Conservation (phyloP, 35 echinoderm and acorn worm genomes). For the Lytechinus pictus region DNA sequence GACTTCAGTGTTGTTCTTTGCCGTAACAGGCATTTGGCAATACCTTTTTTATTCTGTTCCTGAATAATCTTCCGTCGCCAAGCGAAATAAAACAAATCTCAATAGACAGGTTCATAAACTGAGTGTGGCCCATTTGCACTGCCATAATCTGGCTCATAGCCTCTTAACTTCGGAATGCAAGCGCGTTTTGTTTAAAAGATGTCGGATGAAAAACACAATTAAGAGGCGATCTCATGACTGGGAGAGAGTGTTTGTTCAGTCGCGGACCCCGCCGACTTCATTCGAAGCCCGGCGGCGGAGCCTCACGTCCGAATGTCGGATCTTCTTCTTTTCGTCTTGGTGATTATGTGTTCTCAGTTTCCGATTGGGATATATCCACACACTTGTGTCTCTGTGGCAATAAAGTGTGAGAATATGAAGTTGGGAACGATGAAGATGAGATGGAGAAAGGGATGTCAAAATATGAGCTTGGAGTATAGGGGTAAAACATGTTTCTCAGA, state of each 20-base stretch:
- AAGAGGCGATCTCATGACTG: background rate
- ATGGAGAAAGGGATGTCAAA: background rate
- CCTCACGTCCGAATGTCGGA: background rate
- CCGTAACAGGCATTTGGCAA: no score
- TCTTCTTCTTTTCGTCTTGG: background rate
- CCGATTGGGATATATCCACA: background rate
- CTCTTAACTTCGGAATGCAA: background rate
- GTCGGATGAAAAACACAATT: slow-evolving; percentile 39
- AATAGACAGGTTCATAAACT: background rate
- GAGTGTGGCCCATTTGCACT: background rate
- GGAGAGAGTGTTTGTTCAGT: slow-evolving; percentile 35
- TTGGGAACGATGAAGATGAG: background rate
- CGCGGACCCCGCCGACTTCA: background rate
- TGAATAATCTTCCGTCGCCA: no score
- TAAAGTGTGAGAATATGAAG: background rate
- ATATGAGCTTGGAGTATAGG: background rate
- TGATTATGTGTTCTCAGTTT: slow-evolving; percentile 32
- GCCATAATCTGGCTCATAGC: background rate
- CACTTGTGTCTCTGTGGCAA: background rate
- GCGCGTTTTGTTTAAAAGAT: slow-evolving; percentile 41
- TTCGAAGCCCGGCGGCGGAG: slow-evolving; percentile 3
- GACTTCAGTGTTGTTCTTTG: no score
- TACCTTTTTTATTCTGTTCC: no score
- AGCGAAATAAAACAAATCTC: no score
- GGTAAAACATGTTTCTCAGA: background rate